Conservation (phyloP, 2,888 invertebrate species). For the Agrilus mali region DNA sequence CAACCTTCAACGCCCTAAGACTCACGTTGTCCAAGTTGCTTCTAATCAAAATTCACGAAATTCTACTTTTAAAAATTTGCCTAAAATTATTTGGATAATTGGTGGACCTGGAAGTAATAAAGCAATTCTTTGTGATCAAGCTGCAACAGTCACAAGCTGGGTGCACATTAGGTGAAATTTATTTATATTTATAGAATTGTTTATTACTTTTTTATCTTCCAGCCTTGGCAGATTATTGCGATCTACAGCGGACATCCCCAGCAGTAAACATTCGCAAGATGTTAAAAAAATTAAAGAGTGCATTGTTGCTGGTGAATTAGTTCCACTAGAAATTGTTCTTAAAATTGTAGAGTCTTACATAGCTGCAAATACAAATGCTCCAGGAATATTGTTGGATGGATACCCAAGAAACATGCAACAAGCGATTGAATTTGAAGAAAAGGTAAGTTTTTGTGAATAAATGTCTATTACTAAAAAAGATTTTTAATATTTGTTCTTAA, state of each 20-base stretch:
- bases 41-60: slow-evolving; percentile 17
- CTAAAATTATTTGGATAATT: slow-evolving; percentile 39
- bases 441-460: slow-evolving; percentile 43
- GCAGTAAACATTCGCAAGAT: slow-evolving; percentile 29
- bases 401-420: slow-evolving; percentile 87
- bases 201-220: not conserved
- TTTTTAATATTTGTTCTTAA: slow-evolving; percentile 15
- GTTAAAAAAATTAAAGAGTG: slow-evolving; percentile 45
- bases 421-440: slow-evolving; percentile 75
- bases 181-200: too few species aligned
- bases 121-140: slow-evolving; percentile 62
- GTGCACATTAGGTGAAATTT: slow-evolving; percentile 47
- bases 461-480: not conserved
- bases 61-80: slow-evolving; percentile 29
- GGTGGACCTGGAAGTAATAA: slow-evolving; percentile 92
- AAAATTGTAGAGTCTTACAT: slow-evolving; percentile 62
- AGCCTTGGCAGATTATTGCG: slow-evolving; percentile 64
- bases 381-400: slow-evolving; percentile 85
- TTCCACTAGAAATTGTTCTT: slow-evolving; percentile 63
- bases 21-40: slow-evolving; percentile 30
- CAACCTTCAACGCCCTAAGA: slow-evolving; percentile 19
- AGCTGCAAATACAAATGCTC: slow-evolving; percentile 42
- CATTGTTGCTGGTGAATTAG: slow-evolving; percentile 70
- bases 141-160: slow-evolving; percentile 59
- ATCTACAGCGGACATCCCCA: slow-evolving; percentile 49